Conservation (phyloP, 2,888 invertebrate genomes). For the Choreutis nemorana region DNA sequence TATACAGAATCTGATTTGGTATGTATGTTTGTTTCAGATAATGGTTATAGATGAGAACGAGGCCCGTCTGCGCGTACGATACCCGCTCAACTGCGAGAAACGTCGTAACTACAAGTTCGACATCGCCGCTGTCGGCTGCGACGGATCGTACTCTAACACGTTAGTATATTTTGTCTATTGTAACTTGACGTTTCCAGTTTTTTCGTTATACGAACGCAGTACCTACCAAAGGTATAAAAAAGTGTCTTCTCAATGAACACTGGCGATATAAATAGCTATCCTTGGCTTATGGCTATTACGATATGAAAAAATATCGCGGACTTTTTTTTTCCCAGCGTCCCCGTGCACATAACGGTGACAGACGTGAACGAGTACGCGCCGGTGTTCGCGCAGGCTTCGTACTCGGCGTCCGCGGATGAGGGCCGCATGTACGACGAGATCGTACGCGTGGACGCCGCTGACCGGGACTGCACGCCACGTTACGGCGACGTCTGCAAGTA, state of each 20-base stretch:
- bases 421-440: conserved; percentile 90
- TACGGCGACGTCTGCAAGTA: conserved; percentile 98
- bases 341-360: conserved; percentile 92
- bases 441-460: conserved; percentile 89
- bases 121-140: conserved; percentile 92
- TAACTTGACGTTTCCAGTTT: too few species aligned
- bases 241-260: too few species aligned
- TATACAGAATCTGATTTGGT: too few species aligned
- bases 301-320: too few species aligned
- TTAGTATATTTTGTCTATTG: too few species aligned
- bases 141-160: conserved; percentile 85
- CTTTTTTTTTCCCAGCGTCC: conserved; percentile 73
- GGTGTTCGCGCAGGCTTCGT: conserved; percentile 88
- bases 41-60: conserved; percentile 81
- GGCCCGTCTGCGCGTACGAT: conserved; percentile 80
- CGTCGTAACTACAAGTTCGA: conserved; percentile 95
- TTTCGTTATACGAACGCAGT: too few species aligned
- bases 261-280: too few species aligned
- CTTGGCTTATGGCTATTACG: too few species aligned
- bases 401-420: conserved; percentile 90
- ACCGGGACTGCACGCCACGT: conserved; percentile 94
- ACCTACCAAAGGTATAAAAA: too few species aligned
- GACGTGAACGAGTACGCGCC: conserved; percentile 97
- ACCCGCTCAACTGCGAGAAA: conserved; percentile 92
- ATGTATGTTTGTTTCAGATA: conserved; percentile 50